These are phyloP conservation scores for Pluvianellus socialis DNA, from an alignment of 2,113 vertebrate species.

Conservation along the genomic window DNA sequence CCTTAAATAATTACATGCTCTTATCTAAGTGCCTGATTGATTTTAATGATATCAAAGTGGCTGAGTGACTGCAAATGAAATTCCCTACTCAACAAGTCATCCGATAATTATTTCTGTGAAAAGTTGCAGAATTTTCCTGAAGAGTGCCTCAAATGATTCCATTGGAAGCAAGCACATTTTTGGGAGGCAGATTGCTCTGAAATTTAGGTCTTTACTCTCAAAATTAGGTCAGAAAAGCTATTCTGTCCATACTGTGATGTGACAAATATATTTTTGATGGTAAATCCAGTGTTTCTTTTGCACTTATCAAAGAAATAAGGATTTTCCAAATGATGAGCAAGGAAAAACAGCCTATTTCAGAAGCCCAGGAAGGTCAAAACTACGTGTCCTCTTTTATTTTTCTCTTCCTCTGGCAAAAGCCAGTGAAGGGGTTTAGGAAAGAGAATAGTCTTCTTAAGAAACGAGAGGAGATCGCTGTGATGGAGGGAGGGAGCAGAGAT, in stretches of 20 bases:
- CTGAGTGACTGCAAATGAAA: neutral
- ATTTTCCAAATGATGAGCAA: neutral
- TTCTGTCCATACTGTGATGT: neutral
- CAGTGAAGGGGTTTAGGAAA: neutral
- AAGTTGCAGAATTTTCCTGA: constrained; percentile 1
- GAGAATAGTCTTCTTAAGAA: neutral
- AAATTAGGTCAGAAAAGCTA: neutral
- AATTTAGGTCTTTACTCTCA: neutral
- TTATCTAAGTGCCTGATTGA: neutral
- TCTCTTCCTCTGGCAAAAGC: neutral
- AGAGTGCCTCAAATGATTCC: neutral
- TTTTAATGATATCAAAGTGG: constrained; percentile 1
- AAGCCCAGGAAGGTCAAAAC: neutral
- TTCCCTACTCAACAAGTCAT: neutral
- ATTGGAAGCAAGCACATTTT: neutral
- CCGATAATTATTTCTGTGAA: neutral
- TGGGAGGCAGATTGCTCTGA: neutral
- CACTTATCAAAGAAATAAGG: neutral
- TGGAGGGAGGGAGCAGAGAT: neutral
- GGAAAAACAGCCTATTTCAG: neutral
- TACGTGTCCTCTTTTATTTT: neutral
- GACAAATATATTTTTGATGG: neutral
- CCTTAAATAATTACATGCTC: neutral
- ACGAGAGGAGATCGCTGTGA: neutral
- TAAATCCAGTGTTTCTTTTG: neutral